These are phyloP conservation scores for Camelus bactrianus DNA, from an alignment of 2,113 vertebrate species.

Conservation along the genomic window DNA sequence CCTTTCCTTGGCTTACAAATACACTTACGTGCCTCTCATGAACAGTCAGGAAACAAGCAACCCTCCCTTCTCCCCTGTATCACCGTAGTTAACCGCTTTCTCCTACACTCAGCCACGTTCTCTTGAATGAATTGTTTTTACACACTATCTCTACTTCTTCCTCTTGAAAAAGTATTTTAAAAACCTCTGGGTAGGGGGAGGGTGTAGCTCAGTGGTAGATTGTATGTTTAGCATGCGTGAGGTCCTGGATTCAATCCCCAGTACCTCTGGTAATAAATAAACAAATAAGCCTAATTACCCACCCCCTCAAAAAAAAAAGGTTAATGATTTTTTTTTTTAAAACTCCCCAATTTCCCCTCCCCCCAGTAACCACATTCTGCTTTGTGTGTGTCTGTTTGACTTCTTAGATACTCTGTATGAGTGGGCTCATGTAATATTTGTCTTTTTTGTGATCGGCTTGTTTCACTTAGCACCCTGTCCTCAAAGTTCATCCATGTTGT, in stretches of 20 bases:
- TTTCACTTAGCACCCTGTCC: not conserved
- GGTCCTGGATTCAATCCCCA: too few relatives aligned
- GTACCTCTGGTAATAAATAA: too few relatives aligned
- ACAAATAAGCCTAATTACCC: too few relatives aligned
- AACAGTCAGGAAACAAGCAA: not conserved
- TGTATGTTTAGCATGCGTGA: too few relatives aligned
- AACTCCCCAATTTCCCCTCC: not conserved
- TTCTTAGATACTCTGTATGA: not conserved
- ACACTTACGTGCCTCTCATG: not conserved
- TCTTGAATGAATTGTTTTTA: not conserved
- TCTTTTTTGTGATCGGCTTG: not conserved
- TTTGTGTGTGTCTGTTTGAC: not conserved
- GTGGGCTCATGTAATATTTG: not conserved
- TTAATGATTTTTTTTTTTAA: not conserved
- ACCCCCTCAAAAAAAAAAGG: too few relatives aligned
- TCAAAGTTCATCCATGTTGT: not conserved
- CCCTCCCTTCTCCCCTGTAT: not conserved
- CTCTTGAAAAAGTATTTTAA: not conserved
- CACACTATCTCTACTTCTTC: not conserved
- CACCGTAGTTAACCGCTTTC: not conserved
- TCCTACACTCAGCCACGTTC: not conserved
- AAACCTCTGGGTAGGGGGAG: too few relatives aligned
- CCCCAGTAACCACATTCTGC: not conserved
- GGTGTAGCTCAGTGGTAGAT: too few relatives aligned
- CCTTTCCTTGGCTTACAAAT: not conserved